These are phyloP conservation scores for Crotalus viridis DNA, from an alignment of 2,113 vertebrate genomes.

Conservation along the genomic window DNA sequence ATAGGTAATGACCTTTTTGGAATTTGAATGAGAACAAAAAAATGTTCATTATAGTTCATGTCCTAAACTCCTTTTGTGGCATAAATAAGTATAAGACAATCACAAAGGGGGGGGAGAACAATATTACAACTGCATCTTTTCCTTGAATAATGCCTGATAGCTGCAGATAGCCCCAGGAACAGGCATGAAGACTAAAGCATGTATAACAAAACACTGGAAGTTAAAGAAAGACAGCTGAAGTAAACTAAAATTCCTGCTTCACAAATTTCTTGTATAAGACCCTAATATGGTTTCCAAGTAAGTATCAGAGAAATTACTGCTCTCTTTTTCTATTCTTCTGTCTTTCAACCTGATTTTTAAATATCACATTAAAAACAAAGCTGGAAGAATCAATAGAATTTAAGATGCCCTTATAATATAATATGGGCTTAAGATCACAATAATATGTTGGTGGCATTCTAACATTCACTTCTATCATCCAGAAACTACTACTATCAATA, in stretches of 20 bases:
- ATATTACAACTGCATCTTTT: conserved; percentile 54
- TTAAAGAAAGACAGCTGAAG: conserved; percentile 52
- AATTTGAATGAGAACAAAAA: conserved; percentile 49
- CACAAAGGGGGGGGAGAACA: conserved; percentile 18
- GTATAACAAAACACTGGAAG: conserved; percentile 56
- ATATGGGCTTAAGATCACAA: conserved; percentile 61
- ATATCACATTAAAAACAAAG: conserved; percentile 52
- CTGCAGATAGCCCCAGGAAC: conserved; percentile 52
- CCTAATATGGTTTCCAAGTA: conserved; percentile 33
- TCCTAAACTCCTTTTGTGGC: conserved; percentile 44
- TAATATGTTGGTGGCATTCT: conserved; percentile 62
- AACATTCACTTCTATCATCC: conserved; percentile 61
- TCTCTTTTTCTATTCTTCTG: conserved; percentile 1
- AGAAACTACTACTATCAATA: conserved; percentile 9
- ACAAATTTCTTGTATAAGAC: conserved; percentile 42
- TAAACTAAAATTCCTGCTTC: conserved; percentile 53
- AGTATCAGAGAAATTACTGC: conserved; percentile 49
- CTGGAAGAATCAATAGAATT: conserved; percentile 68
- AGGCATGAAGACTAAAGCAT: conserved; percentile 39
- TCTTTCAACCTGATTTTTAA: conserved; percentile 54
- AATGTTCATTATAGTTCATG: conserved; percentile 31
- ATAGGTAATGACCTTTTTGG: conserved; percentile 38
- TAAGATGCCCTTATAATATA: conserved; percentile 68
- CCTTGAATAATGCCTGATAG: conserved; percentile 59
- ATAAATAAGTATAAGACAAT: conserved; percentile 47